Evolutionary conservation across 2,888 invertebrate genomes (phyloP).

Genomic region (Chloroclysta siterata): DNA sequence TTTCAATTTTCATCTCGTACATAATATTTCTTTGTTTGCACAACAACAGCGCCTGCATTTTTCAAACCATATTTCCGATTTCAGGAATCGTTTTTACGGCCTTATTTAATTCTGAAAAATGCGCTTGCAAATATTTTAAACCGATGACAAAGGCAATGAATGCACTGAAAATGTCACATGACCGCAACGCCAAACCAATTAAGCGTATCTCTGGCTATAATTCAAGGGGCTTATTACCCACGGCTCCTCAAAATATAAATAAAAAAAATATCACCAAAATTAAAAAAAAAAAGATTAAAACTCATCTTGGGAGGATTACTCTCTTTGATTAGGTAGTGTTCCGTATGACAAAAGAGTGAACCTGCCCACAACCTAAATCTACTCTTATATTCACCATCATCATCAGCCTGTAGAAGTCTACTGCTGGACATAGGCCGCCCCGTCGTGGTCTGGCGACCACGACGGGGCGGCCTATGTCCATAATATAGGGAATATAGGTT

Average conservation of each 20-base stretch:
- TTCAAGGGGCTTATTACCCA: slow-evolving; percentile 52
- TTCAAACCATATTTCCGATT: slow-evolving; percentile 28
- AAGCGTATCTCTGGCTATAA: slow-evolving; percentile 78
- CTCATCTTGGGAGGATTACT: too few species aligned
- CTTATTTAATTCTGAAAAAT: slow-evolving; percentile 71
- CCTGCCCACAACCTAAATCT: too few species aligned
- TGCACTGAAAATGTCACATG: slow-evolving; percentile 79
- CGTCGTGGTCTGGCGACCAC: too few species aligned
- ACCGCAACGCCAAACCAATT: slow-evolving; percentile 82
- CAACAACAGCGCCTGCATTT: slow-evolving; percentile 12
- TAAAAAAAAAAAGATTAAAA: too few species aligned
- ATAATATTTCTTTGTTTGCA: neutral
- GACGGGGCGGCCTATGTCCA: too few species aligned
- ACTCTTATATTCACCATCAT: too few species aligned
- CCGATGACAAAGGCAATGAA: slow-evolving; percentile 81
- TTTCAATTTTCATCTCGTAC: neutral
- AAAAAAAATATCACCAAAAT: too few species aligned
- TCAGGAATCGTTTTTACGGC: slow-evolving; percentile 38
- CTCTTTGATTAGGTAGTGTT: too few species aligned
- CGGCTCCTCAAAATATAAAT: slow-evolving; percentile 11
- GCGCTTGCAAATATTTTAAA: slow-evolving; percentile 67
- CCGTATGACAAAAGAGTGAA: too few species aligned
- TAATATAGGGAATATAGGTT: too few species aligned
- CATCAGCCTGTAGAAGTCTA: too few species aligned
- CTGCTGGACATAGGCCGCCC: too few species aligned